Base-by-base conservation (phyloP, 2,888 invertebrate species). In the Boloria selene region DNA sequence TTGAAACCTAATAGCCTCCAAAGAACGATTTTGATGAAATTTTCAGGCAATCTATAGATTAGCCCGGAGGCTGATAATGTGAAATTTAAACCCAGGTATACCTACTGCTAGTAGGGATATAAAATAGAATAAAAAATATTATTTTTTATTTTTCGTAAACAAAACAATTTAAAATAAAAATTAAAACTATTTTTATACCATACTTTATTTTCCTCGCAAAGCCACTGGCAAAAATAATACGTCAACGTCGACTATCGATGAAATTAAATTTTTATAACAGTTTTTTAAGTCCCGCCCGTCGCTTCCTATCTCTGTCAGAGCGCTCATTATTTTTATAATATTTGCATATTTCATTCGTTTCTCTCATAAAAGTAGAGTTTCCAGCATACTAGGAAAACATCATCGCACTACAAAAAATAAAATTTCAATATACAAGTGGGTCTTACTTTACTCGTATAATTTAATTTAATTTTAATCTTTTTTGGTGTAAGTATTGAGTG, bases 321-420 rank as follows among this genome's bases (percentile, higher is more conserved):
- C 49, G 49, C 47, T 58, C 58, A 58, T 58, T 58, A 58, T 58
- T 58, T 58, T 58, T 16, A 49, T 47, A 58, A 47, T 14, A 47
- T 16, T 58, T 47, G 45, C 31, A 58, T 49, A 58, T 47, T 49
- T 58, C 47, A 45, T 13, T 26, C 58, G 16, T 47, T 58, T 17
- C 17, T 58, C n/a, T 47, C 5, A 49, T 49, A 45, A 45, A 49
- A 31, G 13, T 31, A 13, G 7, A 38, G 45, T n/a, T 58, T 49
- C 6, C 26, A 47, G 22, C 45, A 7, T 5, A 31, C 16, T 49
- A 49, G 45, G 14, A 13, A 38, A 38, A 38, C 10, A 38, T 38
- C 5, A 6, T 31, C 13, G 47, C 13, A 13, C 49, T 31, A 13
- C 22, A 31, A 49, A 16, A 3, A 22, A 56, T 56, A 45, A 44